Evolutionary conservation across 2,888 invertebrate species (phyloP).

Genomic region (Drosophila atripex): DNA sequence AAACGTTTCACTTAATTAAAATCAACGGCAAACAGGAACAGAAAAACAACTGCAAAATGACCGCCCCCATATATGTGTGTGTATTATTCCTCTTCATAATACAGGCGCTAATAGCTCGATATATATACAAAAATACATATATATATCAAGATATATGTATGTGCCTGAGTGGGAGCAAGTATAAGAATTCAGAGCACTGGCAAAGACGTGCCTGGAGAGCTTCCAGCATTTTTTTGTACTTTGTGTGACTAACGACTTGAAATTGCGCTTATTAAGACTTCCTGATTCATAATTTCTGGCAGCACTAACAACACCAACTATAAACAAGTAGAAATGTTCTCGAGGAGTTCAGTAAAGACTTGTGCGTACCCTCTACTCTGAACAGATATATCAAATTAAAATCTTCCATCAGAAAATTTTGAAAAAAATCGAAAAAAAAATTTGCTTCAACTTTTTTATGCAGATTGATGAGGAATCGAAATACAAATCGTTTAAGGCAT

Average conservation of each 20-base stretch:
- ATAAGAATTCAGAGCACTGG: constrained; percentile 35
- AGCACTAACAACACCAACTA: constrained; percentile 30
- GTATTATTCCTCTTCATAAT: constrained; percentile 27
- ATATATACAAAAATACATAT: background rate
- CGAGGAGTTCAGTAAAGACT: background rate
- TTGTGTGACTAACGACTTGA: constrained; percentile 73
- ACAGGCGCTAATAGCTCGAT: constrained; percentile 39
- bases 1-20: constrained; percentile 73
- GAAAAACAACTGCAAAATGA: constrained; percentile 47
- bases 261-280: constrained; percentile 81
- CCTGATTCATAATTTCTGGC: constrained; percentile 78
- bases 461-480: too few species aligned
- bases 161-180: constrained; percentile 28
- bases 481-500: too few species aligned
- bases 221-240: constrained; percentile 43
- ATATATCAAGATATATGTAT: constrained; percentile 20
- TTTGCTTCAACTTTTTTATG: too few species aligned
- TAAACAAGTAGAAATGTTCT: constrained; percentile 7
- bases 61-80: constrained; percentile 55
- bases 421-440: too few species aligned
- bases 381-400: too few species aligned
- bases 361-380: background rate
- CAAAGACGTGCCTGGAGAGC: constrained; percentile 44
- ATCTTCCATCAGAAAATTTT: too few species aligned
- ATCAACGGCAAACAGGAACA: constrained; percentile 55